These are phyloP conservation scores for Microctonus brassicae DNA, from an alignment of 2,888 invertebrate species.

Conservation along the genomic window DNA sequence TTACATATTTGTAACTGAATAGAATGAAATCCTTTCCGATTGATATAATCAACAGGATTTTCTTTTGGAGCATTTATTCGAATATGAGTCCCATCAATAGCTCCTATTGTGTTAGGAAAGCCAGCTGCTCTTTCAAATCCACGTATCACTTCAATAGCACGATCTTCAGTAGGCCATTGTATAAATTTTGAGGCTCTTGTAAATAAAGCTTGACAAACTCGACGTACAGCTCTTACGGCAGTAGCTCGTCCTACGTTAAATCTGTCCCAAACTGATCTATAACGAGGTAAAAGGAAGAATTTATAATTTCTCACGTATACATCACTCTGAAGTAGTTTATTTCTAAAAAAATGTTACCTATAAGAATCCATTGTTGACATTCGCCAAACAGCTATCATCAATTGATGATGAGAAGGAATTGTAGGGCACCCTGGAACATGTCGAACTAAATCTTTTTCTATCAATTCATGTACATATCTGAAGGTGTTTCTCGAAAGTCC, in stretches of 20 bases:
- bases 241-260: not conserved
- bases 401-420: not conserved
- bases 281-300: not conserved
- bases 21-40: not conserved
- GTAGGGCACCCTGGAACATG: not conserved
- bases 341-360: not conserved
- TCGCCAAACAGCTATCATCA: not conserved
- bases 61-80: conserved; percentile 24
- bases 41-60: conserved; percentile 5
- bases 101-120: no score
- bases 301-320: not conserved
- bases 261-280: not conserved
- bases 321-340: not conserved
- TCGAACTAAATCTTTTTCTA: not conserved
- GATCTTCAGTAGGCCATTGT: not conserved
- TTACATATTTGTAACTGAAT: not conserved
- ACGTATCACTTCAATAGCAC: conserved; percentile 1
- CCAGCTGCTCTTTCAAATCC: not conserved
- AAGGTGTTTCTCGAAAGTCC: not conserved
- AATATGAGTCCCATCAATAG: conserved; percentile 12
- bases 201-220: not conserved
- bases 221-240: not conserved
- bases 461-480: not conserved
- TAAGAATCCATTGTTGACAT: not conserved
- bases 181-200: not conserved